Percentiles rank a stretch among this genome's conserved stretches.
Conservation (phyloP, 2,888 invertebrate genomes). For the Leptopilina myrica region DNA sequence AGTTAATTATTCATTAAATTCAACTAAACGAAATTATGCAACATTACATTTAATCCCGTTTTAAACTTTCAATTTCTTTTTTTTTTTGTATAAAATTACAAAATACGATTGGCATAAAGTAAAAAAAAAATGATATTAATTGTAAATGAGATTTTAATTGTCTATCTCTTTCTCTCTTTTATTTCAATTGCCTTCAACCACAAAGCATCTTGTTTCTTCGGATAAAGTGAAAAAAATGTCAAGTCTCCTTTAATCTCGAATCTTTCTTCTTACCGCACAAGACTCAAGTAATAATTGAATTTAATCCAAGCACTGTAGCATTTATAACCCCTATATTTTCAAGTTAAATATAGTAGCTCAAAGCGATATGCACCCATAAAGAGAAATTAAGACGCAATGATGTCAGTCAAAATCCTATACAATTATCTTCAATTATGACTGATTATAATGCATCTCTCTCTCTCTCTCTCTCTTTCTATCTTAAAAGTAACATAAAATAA, state of each 20-base stretch:
- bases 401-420: conserved; percentile 7
- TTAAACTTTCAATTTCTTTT: background rate
- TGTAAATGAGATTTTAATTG: background rate
- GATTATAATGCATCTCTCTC: conserved; percentile 6
- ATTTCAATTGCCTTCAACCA: background rate
- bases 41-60: no score
- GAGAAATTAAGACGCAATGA: conserved; percentile 28
- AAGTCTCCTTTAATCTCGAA: conserved; percentile 1
- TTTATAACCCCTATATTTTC: conserved; percentile 19
- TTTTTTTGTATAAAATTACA: background rate
- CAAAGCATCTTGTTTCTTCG: background rate
- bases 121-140: background rate
- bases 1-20: no score
- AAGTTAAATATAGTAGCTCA: conserved; percentile 13
- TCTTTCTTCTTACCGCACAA: background rate
- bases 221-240: background rate
- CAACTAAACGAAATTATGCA: no score
- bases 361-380: conserved; percentile 2
- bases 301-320: background rate
- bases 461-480: background rate
- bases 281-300: conserved; percentile 4
- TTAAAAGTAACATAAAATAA: background rate
- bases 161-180: background rate
- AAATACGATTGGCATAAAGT: background rate
- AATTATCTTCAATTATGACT: conserved; percentile 11